A percentile compares a stretch with the other conserved stretches of the same genome.
phyloP scores from a whole-genome alignment of 2,113 vertebrate genomes.

The Argyrosomus japonicus region DNA sequence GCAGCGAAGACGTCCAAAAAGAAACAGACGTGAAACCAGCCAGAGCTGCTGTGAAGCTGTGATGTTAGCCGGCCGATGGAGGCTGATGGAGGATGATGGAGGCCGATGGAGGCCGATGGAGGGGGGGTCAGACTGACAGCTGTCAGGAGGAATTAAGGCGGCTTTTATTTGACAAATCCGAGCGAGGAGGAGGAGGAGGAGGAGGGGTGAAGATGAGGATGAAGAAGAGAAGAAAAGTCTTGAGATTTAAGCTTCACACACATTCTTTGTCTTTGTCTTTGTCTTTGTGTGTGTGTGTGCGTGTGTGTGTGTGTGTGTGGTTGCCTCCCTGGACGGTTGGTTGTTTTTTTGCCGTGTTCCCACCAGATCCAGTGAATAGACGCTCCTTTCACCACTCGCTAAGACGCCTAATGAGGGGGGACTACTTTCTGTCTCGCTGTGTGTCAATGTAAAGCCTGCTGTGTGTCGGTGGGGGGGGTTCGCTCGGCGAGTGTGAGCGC shows the following conservation, averaged over 20 bases:
- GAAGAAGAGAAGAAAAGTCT: slow-evolving; percentile 1
- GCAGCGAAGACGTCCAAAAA: neutral
- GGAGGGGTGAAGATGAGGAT: slow-evolving; percentile 3
- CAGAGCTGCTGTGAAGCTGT: neutral
- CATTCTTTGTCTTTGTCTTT: slow-evolving; percentile 48
- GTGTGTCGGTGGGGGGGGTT: neutral
- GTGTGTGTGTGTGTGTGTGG: slow-evolving; percentile 32
- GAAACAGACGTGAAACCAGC: neutral
- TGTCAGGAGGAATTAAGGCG: slow-evolving; percentile 36
- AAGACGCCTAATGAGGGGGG: slow-evolving; percentile 71
- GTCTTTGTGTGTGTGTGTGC: neutral
- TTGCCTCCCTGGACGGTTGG: slow-evolving; percentile 15
- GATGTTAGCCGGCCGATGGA: neutral
- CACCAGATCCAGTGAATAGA: slow-evolving; percentile 65
- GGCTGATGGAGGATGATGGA: too few species aligned
- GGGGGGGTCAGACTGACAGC: slow-evolving; percentile 41
- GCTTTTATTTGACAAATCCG: slow-evolving; percentile 29
- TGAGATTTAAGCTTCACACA: slow-evolving; percentile 48
- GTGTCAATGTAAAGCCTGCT: slow-evolving; percentile 28
- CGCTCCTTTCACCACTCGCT: slow-evolving; percentile 40
- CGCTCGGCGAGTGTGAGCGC: neutral
- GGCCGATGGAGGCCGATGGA: too few species aligned
- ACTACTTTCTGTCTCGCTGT: slow-evolving; percentile 44
- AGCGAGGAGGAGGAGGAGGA: neutral
- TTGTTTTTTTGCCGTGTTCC: slow-evolving; percentile 64